Conservation (phyloP, 2,797 vertebrate species). For the Pseudocheirus occidentalis region DNA sequence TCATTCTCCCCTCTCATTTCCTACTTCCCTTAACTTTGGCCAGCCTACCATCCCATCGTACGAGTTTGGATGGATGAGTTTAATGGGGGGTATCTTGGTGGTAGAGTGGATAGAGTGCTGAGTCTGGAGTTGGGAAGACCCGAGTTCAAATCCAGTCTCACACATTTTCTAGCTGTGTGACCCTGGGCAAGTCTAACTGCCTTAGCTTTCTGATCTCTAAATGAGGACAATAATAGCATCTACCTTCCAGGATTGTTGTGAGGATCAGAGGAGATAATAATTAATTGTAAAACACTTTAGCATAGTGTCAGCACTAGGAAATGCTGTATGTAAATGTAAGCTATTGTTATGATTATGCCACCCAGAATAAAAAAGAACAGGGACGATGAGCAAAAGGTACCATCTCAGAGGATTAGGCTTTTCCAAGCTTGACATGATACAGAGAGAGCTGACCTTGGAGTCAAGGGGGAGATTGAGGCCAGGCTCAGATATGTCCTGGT, state of each 20-base stretch:
- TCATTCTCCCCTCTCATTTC: conserved; percentile 16
- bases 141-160: background rate
- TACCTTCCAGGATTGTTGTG: background rate
- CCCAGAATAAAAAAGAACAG: conserved; percentile 28
- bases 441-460: background rate
- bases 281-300: background rate
- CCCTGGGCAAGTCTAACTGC: background rate
- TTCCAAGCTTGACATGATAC: background rate
- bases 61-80: background rate
- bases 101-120: background rate
- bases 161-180: background rate
- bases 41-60: background rate
- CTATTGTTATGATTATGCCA: background rate
- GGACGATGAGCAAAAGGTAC: background rate
- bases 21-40: background rate
- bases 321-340: background rate
- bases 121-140: background rate
- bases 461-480: background rate
- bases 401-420: background rate
- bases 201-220: background rate
- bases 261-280: background rate
- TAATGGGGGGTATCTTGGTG: background rate
- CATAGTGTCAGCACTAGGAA: background rate
- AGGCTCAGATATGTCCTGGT: background rate
- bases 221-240: background rate